Conservation (phyloP, 2,113 vertebrate genomes). For the Leucosticte australis region DNA sequence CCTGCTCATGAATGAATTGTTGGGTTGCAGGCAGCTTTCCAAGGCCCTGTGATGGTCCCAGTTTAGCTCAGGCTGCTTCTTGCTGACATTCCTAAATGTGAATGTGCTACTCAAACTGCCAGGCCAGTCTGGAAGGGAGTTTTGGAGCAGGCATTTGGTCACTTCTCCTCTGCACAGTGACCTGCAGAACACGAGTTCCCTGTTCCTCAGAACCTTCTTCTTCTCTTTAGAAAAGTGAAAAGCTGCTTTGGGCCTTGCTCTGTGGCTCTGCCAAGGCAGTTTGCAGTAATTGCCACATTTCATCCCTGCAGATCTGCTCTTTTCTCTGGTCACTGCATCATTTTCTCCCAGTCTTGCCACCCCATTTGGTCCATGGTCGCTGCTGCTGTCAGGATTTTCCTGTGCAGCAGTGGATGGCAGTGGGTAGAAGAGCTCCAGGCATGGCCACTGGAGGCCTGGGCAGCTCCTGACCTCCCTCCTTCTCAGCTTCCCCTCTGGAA, state of each 20-base stretch:
- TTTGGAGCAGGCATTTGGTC: background rate
- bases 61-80: slow-evolving; percentile 22
- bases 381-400: background rate
- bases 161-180: background rate
- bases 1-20: slow-evolving; percentile 45
- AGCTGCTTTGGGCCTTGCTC: background rate
- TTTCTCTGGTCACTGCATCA: background rate
- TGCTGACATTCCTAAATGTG: background rate
- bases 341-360: background rate
- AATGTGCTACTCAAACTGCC: background rate
- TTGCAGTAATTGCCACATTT: background rate
- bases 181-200: background rate
- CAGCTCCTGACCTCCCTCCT: background rate
- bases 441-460: background rate
- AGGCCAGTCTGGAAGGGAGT: background rate
- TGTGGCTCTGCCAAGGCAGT: background rate
- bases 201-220: background rate
- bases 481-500: background rate
- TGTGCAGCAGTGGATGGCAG: background rate
- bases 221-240: background rate
- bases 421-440: background rate
- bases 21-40: slow-evolving; percentile 4
- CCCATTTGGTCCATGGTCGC: accelerated
- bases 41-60: background rate
- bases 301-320: background rate